Conservation (phyloP, 2,888 invertebrate genomes). For the Didymodactylos carnosus region DNA sequence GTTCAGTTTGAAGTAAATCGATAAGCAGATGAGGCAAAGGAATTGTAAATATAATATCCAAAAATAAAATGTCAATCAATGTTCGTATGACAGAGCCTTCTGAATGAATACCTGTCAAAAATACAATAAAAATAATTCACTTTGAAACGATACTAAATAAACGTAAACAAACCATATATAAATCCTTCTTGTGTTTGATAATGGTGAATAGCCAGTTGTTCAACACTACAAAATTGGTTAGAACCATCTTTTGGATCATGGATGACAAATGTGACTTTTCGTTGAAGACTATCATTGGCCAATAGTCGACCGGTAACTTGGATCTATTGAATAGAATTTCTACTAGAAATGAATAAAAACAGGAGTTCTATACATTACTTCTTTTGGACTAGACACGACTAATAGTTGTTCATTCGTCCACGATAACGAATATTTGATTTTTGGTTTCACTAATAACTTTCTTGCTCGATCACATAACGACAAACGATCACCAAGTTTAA, state of each 20-base stretch:
- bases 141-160: not conserved
- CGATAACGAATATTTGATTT: no score
- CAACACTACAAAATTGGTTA: not conserved
- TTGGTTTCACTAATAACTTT: not conserved
- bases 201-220: not conserved
- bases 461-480: not conserved
- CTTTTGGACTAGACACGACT: not conserved
- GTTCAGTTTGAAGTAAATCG: not conserved
- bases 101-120: not conserved
- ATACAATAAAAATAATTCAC: not conserved
- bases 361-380: not conserved
- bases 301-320: not conserved
- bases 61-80: not conserved
- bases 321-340: not conserved
- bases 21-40: not conserved
- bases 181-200: not conserved
- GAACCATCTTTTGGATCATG: not conserved
- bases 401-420: no score
- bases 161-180: not conserved
- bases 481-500: not conserved
- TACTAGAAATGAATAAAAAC: no score
- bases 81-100: not conserved
- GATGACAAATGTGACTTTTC: not conserved
- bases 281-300: not conserved
- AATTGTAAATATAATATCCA: not conserved